phyloP scores from a whole-genome alignment of 2,113 vertebrate species.

The Oriolus oriolus region DNA sequence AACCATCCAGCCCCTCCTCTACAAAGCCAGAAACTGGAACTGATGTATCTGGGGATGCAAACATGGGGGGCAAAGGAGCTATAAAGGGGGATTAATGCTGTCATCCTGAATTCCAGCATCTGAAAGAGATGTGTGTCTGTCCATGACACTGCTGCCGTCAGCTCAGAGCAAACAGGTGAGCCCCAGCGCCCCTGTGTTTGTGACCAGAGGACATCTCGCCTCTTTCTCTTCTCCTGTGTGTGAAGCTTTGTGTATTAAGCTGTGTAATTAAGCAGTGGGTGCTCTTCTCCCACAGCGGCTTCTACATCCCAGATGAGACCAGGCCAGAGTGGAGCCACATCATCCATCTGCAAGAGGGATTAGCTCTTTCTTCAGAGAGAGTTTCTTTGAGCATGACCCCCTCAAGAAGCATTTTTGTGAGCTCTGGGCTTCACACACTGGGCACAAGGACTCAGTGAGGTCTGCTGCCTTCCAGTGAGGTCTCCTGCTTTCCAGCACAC shows the following conservation, averaged over 20 bases:
- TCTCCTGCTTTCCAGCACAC: neutral
- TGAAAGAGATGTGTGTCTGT: neutral
- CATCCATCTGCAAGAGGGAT: neutral
- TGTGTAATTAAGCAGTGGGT: neutral
- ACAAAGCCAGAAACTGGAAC: neutral
- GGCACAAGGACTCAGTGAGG: neutral
- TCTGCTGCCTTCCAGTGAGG: neutral
- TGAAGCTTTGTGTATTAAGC: neutral
- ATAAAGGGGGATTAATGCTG: neutral
- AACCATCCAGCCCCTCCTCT: neutral
- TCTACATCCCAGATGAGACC: neutral
- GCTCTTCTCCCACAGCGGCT: neutral
- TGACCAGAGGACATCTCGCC: neutral
- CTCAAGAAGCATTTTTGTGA: neutral
- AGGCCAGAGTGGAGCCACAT: neutral
- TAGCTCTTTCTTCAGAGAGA: neutral
- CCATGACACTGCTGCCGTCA: neutral
- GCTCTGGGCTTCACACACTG: neutral
- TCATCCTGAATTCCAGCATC: neutral
- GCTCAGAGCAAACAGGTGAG: neutral
- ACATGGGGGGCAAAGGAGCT: neutral
- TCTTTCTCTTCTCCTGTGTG: neutral
- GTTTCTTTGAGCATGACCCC: neutral
- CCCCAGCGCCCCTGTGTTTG: neutral
- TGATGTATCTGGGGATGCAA: neutral